phyloP scores from a whole-genome alignment of 2,888 invertebrate species.

The Esperia sulphurella region DNA sequence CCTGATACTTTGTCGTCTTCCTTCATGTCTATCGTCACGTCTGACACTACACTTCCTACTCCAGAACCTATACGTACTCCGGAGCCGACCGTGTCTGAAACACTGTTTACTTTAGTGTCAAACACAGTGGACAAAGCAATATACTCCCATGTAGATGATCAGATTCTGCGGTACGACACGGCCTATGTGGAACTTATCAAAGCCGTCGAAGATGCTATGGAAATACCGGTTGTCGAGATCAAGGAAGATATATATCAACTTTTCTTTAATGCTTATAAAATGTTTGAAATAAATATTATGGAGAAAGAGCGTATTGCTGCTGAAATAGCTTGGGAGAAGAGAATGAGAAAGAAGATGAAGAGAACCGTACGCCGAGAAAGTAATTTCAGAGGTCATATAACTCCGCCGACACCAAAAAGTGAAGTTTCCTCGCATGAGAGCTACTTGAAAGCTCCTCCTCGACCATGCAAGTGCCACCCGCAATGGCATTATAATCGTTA shows the following conservation, averaged over 20 bases:
- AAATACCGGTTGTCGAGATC: constrained; percentile 58
- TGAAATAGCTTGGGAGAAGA: constrained; percentile 57
- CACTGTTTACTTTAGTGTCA: constrained; percentile 39
- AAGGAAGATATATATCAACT: constrained; percentile 49
- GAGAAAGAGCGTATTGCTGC: constrained; percentile 61
- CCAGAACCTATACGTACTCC: constrained; percentile 59
- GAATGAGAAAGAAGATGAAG: constrained; percentile 67
- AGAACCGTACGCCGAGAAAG: constrained; percentile 43
- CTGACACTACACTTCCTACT: constrained; percentile 58
- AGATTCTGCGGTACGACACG: constrained; percentile 47
- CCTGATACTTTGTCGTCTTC: constrained; percentile 54
- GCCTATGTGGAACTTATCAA: constrained; percentile 57
- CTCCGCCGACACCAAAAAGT: constrained; percentile 53
- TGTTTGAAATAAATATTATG: constrained; percentile 50
- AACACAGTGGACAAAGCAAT: constrained; percentile 62
- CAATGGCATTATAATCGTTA: constrained; percentile 55
- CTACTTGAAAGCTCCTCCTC: constrained; percentile 51
- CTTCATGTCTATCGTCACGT: constrained; percentile 57
- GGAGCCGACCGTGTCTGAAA: constrained; percentile 49
- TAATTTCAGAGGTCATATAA: constrained; percentile 65
- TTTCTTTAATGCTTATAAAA: constrained; percentile 40
- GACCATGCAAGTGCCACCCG: constrained; percentile 54
- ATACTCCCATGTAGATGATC: constrained; percentile 44
- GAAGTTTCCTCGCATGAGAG: constrained; percentile 56
- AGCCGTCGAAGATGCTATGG: constrained; percentile 64